phyloP scores from a whole-genome alignment of 2,113 vertebrate genomes.

The Malurus elegans region DNA sequence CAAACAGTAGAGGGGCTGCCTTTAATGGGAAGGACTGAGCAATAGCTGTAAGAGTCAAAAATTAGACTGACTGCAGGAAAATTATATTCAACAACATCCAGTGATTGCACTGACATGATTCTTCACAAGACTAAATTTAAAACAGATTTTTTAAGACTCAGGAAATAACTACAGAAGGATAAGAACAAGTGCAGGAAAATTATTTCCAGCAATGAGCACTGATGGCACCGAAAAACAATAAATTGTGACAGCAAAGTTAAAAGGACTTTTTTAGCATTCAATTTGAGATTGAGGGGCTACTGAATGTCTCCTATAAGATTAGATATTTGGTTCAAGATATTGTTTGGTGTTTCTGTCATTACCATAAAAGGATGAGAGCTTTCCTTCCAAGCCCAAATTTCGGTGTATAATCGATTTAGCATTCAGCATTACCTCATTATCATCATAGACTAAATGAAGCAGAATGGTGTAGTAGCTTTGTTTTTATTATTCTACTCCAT shows the following conservation, averaged over 20 bases:
- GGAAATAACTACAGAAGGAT: background rate
- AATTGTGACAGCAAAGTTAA: background rate
- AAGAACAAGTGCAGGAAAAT: background rate
- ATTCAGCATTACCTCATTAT: background rate
- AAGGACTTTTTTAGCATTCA: background rate
- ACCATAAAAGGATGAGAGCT: background rate
- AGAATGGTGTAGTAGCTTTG: background rate
- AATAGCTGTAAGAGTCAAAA: background rate
- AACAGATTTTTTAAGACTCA: slow-evolving; percentile 5
- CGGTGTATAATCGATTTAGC: background rate
- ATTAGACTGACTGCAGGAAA: background rate
- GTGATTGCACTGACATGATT: slow-evolving; percentile 29
- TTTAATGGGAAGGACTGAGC: background rate
- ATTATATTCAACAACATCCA: background rate
- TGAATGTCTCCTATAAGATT: background rate
- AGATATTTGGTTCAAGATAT: background rate
- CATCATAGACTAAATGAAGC: slow-evolving; percentile 10
- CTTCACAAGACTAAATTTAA: slow-evolving; percentile 30
- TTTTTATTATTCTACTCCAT: background rate
- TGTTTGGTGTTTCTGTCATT: background rate
- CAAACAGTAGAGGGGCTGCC: background rate
- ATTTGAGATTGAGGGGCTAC: background rate
- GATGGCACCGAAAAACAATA: background rate
- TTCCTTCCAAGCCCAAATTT: background rate
- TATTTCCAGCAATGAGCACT: background rate